Percentiles rank a stretch among this genome's conserved stretches.
Evolutionary conservation across 2,888 invertebrate species (phyloP).

Genomic region (Agrotis clavis): DNA sequence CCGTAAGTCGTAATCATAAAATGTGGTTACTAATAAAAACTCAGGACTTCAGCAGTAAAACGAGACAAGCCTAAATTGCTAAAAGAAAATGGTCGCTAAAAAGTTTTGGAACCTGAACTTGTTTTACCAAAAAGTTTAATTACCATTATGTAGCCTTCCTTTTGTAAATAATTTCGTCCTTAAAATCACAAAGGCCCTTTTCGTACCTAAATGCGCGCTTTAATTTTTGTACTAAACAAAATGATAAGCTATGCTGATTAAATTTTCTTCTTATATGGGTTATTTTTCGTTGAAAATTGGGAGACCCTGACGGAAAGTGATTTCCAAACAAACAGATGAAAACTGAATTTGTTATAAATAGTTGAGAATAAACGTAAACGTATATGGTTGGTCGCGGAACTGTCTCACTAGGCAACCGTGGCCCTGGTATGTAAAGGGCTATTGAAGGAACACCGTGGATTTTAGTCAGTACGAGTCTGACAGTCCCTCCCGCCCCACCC

Average conservation of each 20-base stretch:
- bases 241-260: neutral
- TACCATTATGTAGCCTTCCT: neutral
- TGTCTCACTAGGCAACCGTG: too few species aligned
- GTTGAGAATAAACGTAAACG: too few species aligned
- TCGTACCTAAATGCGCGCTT: slow-evolving; percentile 1
- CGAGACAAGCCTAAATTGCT: slow-evolving; percentile 30
- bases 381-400: too few species aligned
- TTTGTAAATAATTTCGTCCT: slow-evolving; percentile 14
- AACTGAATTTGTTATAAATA: too few species aligned
- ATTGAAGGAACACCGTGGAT: too few species aligned
- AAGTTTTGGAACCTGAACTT: slow-evolving; percentile 34
- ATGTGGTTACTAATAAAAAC: slow-evolving; percentile 50
- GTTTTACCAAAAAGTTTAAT: slow-evolving; percentile 31
- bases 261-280: neutral
- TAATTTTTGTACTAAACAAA: neutral
- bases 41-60: slow-evolving; percentile 41
- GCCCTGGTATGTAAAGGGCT: too few species aligned
- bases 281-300: neutral
- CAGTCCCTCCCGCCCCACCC: too few species aligned
- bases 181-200: slow-evolving; percentile 3
- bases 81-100: slow-evolving; percentile 47
- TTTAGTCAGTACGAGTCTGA: too few species aligned
- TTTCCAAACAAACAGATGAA: neutral
- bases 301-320: neutral
- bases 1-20: slow-evolving; percentile 41